phyloP scores from a whole-genome alignment of 2,888 invertebrate species.

The Gibbula magus region DNA sequence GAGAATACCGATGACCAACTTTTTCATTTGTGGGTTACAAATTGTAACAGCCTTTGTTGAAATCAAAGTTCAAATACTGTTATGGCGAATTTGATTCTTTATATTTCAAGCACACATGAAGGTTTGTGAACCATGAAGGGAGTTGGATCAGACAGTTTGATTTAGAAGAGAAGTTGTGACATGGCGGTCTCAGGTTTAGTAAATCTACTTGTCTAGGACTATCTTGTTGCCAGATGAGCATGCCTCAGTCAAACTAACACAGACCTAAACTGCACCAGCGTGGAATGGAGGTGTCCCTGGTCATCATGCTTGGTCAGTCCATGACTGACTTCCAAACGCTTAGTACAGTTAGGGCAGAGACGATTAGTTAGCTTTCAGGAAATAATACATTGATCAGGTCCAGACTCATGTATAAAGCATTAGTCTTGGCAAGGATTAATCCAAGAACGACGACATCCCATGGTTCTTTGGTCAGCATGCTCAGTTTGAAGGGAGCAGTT shows the following conservation, averaged over 20 bases:
- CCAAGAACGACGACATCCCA: neutral
- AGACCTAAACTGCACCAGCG: constrained; percentile 22
- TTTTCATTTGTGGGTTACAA: too few species aligned
- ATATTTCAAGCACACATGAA: neutral
- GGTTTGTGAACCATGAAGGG: too few species aligned
- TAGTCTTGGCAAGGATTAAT: constrained; percentile 11
- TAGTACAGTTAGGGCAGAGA: constrained; percentile 15
- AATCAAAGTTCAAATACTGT: neutral
- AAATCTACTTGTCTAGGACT: constrained; percentile 12
- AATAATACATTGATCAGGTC: neutral
- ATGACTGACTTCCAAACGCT: neutral
- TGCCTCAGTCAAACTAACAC: constrained; percentile 23
- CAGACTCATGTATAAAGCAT: constrained; percentile 7
- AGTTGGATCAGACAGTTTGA: too few species aligned
- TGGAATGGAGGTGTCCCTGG: neutral
- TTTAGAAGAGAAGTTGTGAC: neutral
- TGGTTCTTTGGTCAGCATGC: constrained; percentile 13
- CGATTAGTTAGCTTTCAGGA: constrained; percentile 12
- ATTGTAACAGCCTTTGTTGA: too few species aligned
- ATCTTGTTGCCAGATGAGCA: constrained; percentile 25
- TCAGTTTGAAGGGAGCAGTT: constrained; percentile 16
- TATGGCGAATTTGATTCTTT: neutral
- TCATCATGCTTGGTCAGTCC: neutral
- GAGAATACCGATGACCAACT: constrained; percentile 5
- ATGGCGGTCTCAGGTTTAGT: constrained; percentile 16